These are phyloP conservation scores for Noctilio leporinus DNA, from an alignment of 2,113 vertebrate species.

Conservation along the genomic window DNA sequence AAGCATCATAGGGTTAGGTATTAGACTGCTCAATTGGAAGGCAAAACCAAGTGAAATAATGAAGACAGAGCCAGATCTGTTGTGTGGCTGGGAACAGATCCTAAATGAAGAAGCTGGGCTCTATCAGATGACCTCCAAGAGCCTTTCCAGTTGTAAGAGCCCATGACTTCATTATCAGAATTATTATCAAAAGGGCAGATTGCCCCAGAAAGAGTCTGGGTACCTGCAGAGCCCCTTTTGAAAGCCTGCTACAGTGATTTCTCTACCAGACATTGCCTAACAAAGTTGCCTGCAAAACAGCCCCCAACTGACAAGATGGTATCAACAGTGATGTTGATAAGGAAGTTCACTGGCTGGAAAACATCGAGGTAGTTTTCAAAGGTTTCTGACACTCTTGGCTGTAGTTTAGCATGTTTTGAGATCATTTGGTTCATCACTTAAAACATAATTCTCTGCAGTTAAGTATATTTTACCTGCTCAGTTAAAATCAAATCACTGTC, in stretches of 20 bases:
- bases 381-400: not conserved
- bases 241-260: not conserved
- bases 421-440: not conserved
- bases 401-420: not conserved
- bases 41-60: not conserved
- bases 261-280: not conserved
- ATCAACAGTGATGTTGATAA: not conserved
- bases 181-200: not conserved
- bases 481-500: constrained; percentile 25
- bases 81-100: not conserved
- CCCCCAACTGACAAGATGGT: not conserved
- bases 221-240: not conserved
- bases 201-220: not conserved
- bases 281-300: not conserved
- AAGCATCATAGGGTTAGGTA: not conserved
- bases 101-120: not conserved
- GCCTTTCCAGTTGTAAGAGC: not conserved
- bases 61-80: not conserved
- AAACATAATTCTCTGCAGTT: not conserved
- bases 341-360: not conserved
- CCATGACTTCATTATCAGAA: not conserved
- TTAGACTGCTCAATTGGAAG: not conserved
- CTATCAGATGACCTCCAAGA: not conserved
- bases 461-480: not conserved
- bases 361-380: not conserved